Evolutionary conservation across 2,113 vertebrate genomes (phyloP).

Genomic region (western clawed frog (Xenopus tropicalis)): DNA sequence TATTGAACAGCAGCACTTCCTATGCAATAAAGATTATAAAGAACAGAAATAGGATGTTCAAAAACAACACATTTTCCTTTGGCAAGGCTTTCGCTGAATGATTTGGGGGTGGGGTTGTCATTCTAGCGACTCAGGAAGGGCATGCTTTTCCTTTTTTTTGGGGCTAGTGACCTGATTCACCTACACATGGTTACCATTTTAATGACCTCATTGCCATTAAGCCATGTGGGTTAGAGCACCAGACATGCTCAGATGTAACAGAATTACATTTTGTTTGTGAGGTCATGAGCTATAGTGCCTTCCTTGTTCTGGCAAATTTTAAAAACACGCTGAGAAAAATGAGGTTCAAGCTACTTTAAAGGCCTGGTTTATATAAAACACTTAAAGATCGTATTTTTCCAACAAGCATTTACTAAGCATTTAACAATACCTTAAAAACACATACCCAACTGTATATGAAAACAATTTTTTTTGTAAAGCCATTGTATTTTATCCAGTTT

Average conservation of each 20-base stretch:
- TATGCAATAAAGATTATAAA: not conserved
- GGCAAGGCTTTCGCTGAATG: not conserved
- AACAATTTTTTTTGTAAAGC: too few relatives aligned
- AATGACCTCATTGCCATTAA: not conserved
- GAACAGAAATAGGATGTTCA: slow-evolving; percentile 10
- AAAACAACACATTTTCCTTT: slow-evolving; percentile 9
- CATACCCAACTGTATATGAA: too few relatives aligned
- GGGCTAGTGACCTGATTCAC: not conserved
- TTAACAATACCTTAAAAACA: too few relatives aligned
- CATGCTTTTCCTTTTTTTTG: slow-evolving; percentile 2
- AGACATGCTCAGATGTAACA: not conserved
- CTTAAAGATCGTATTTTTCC: too few relatives aligned
- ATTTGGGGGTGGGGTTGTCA: not conserved
- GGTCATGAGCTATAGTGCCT: too few relatives aligned
- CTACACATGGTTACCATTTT: not conserved
- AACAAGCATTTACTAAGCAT: too few relatives aligned
- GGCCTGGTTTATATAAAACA: too few relatives aligned
- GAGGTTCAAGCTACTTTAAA: too few relatives aligned
- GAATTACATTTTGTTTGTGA: not conserved
- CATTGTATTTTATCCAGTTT: too few relatives aligned
- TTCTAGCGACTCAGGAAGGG: not conserved
- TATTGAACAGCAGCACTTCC: not conserved
- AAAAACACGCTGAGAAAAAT: too few relatives aligned
- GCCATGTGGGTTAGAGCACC: not conserved
- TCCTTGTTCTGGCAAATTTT: too few relatives aligned